A percentile compares a stretch with the other conserved stretches of the same genome.
phyloP scores from a whole-genome alignment of 1,140 invertebrate genomes.

The Macrobrachium nipponense region DNA sequence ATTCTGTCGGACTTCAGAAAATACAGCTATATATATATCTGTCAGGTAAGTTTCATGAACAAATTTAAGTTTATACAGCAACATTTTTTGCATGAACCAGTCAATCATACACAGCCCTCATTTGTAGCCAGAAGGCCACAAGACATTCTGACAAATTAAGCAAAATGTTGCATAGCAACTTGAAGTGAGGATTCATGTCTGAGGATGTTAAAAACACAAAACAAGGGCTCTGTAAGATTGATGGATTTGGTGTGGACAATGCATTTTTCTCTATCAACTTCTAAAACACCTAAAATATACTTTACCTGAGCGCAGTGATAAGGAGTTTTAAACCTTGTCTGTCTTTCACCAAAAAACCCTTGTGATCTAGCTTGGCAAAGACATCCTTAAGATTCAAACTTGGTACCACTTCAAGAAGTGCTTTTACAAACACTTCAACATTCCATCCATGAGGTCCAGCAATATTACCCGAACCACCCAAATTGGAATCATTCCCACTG shows the following conservation, averaged over 20 bases:
- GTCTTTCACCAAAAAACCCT: slow-evolving; percentile 89
- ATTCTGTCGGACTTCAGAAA: no score
- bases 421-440: slow-evolving; percentile 90
- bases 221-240: no score
- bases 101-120: no score
- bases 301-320: slow-evolving; percentile 82
- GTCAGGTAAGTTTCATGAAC: no score
- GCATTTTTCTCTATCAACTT: no score
- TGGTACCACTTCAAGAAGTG: slow-evolving; percentile 87
- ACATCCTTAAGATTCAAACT: slow-evolving; percentile 93
- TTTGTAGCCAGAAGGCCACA: no score
- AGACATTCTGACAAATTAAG: neutral
- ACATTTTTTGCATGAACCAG: no score
- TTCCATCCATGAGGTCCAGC: slow-evolving; percentile 77
- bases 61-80: no score
- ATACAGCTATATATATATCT: no score
- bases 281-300: slow-evolving; percentile 67
- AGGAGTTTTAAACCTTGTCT: slow-evolving; percentile 84
- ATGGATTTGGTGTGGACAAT: no score
- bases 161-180: neutral
- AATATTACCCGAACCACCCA: slow-evolving; percentile 24
- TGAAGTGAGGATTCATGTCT: no score
- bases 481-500: slow-evolving; percentile 15
- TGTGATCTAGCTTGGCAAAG: slow-evolving; percentile 88
- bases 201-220: no score